These are phyloP conservation scores for Gallirallus australis DNA, from an alignment of 2,797 vertebrate species.

Conservation along the genomic window DNA sequence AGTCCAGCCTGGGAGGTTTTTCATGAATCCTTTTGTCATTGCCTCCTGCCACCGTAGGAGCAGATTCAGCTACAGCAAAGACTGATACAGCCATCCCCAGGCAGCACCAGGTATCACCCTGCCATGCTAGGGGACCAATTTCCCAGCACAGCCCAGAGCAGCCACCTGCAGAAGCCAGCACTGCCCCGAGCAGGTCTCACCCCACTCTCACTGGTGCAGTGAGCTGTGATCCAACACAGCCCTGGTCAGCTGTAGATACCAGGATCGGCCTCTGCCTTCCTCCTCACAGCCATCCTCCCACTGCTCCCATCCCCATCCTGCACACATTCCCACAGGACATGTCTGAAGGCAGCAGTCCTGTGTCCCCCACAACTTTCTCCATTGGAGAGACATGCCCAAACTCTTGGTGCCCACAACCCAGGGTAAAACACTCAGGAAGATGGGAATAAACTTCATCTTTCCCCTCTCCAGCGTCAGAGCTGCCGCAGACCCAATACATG, in stretches of 20 bases:
- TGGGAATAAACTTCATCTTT: neutral
- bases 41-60: neutral
- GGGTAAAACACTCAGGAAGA: neutral
- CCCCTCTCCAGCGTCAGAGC: neutral
- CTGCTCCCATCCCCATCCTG: neutral
- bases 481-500: accelerated
- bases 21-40: neutral
- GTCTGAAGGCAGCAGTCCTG: too few relatives aligned
- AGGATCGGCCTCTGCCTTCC: neutral
- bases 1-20: neutral
- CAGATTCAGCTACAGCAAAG: neutral
- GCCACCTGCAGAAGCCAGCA: too few relatives aligned
- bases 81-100: neutral
- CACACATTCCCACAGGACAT: too few relatives aligned
- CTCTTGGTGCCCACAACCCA: neutral
- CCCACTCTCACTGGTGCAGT: too few relatives aligned
- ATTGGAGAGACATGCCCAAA: neutral
- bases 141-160: too few relatives aligned
- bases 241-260: neutral
- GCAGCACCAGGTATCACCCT: neutral
- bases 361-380: neutral
- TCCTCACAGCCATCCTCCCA: accelerated
- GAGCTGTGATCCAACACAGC: neutral
- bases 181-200: neutral
- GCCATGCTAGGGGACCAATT: neutral